These are phyloP conservation scores for Corbicula japonica DNA, from an alignment of 2,888 invertebrate genomes.

Conservation along the genomic window DNA sequence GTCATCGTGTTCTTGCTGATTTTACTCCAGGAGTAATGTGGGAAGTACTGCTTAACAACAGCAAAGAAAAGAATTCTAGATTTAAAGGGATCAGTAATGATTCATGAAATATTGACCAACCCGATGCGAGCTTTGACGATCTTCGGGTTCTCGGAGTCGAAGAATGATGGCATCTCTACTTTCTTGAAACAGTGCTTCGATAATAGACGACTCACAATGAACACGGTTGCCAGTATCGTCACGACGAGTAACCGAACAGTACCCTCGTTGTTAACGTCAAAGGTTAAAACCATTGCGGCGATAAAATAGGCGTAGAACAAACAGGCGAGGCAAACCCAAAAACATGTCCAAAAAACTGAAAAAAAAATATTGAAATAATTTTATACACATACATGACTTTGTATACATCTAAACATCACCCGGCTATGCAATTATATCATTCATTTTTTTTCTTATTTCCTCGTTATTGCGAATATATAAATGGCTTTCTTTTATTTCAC, in stretches of 20 bases:
- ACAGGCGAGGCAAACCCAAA: constrained; percentile 27
- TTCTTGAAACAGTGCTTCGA: constrained; percentile 16
- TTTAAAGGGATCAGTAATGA: too few species aligned
- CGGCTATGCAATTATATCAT: constrained; percentile 4
- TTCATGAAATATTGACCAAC: too few species aligned
- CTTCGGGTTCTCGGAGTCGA: constrained; percentile 14
- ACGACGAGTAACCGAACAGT: constrained; percentile 79
- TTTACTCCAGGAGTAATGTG: too few species aligned
- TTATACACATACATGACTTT: too few species aligned
- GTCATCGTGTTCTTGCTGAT: too few species aligned
- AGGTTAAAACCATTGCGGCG: constrained; percentile 77
- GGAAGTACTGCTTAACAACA: too few species aligned
- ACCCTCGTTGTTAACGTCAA: constrained; percentile 75
- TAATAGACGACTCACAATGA: constrained; percentile 30
- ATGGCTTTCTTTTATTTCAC: too few species aligned
- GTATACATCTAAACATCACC: too few species aligned
- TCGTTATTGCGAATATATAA: not conserved
- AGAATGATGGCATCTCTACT: not conserved
- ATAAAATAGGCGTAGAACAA: constrained; percentile 79
- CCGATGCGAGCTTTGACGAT: not conserved
- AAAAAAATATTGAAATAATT: constrained; percentile 12
- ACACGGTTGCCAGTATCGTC: constrained; percentile 68
- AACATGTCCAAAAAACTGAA: constrained; percentile 43
- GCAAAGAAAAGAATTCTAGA: too few species aligned
- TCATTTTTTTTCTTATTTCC: not conserved